Conservation (phyloP, 2,888 invertebrate genomes). For the Ganaspis brasiliensis region DNA sequence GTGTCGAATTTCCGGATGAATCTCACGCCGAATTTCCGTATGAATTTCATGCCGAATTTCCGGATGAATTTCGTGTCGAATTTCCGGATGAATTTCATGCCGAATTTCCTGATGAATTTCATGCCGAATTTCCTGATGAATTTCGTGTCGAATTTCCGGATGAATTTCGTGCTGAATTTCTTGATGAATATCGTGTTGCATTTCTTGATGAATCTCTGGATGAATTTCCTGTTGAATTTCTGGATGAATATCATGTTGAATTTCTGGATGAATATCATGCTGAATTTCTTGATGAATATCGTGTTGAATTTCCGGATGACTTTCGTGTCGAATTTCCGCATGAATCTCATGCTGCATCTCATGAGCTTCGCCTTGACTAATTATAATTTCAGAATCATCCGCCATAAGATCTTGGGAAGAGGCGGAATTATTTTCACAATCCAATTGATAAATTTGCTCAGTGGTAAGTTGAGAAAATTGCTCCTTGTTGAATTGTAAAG, state of each 20-base stretch:
- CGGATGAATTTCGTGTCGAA: background rate
- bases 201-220: background rate
- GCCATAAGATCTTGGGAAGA: slow-evolving; percentile 63
- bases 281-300: background rate
- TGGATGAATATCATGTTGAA: background rate
- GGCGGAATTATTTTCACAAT: slow-evolving; percentile 41
- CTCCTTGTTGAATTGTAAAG: slow-evolving; percentile 67
- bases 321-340: slow-evolving; percentile 16
- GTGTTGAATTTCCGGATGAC: slow-evolving; percentile 8
- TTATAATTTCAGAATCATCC: slow-evolving; percentile 60
- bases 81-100: background rate
- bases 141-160: background rate
- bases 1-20: slow-evolving; percentile 43
- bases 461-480: slow-evolving; percentile 54
- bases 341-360: background rate
- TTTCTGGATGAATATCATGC: background rate
- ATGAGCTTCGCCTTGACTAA: slow-evolving; percentile 44
- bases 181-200: background rate
- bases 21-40: slow-evolving; percentile 28
- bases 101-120: slow-evolving; percentile 3
- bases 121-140: background rate
- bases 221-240: background rate
- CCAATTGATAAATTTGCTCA: slow-evolving; percentile 55
- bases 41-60: background rate
- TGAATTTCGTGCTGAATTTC: slow-evolving; percentile 45